These are phyloP conservation scores for Galbula dea DNA, from an alignment of 2,113 vertebrate species.

Conservation along the genomic window DNA sequence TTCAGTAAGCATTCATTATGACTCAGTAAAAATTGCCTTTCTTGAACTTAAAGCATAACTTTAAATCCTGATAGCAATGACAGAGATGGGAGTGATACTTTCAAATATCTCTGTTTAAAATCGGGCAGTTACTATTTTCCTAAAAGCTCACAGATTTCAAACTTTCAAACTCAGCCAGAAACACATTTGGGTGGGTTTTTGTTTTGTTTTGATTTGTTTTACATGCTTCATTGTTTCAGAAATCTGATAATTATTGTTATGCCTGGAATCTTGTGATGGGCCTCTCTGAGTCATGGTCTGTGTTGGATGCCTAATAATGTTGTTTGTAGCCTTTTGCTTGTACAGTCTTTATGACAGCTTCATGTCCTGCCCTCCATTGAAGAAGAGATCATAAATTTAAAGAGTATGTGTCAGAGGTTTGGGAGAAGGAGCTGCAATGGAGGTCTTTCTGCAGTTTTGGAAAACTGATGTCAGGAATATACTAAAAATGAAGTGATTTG, in stretches of 20 bases:
- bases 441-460: neutral
- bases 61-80: neutral
- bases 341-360: neutral
- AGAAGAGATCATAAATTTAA: neutral
- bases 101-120: neutral
- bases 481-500: neutral
- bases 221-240: neutral
- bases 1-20: neutral
- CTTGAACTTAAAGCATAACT: neutral
- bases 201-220: too few species aligned
- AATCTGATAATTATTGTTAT: neutral
- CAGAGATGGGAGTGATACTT: neutral
- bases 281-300: neutral
- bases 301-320: neutral
- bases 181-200: too few species aligned
- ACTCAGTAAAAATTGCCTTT: neutral
- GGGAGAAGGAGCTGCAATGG: neutral
- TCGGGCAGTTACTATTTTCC: neutral
- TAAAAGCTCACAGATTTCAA: neutral
- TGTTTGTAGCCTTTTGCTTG: neutral
- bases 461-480: neutral
- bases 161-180: neutral
- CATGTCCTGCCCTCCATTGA: neutral
- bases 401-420: neutral
- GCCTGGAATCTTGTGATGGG: neutral